Evolutionary conservation across 2,797 vertebrate species (phyloP).

Genomic region (Anabacerthia variegaticeps): DNA sequence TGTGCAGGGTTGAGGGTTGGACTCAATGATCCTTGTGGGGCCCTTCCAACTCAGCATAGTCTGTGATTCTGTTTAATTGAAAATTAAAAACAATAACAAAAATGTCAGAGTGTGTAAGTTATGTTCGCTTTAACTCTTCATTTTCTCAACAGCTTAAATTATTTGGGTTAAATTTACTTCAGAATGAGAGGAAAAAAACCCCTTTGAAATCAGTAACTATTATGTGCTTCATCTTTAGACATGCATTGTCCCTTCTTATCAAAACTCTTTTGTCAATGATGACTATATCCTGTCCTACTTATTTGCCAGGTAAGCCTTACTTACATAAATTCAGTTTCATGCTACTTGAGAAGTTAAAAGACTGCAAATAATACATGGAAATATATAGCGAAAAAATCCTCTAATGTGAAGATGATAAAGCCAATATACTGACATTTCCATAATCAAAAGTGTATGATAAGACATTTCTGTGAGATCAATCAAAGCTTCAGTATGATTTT

Average conservation of each 20-base stretch:
- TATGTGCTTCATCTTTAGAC: not conserved
- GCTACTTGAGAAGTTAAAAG: not conserved
- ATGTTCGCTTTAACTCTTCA: not conserved
- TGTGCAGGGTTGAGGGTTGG: not conserved
- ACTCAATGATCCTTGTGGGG: not conserved
- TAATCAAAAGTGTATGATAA: not conserved
- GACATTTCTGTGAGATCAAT: not conserved
- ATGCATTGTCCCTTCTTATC: not conserved
- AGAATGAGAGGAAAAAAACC: not conserved
- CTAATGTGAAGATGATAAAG: not conserved
- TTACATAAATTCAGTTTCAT: not conserved
- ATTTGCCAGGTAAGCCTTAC: not conserved
- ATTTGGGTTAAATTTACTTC: not conserved
- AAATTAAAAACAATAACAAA: not conserved
- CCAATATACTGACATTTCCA: not conserved
- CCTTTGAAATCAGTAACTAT: not conserved
- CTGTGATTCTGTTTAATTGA: not conserved
- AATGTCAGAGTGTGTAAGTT: not conserved
- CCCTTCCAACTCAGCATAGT: not conserved
- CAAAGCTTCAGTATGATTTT: not conserved
- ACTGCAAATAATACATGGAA: not conserved
- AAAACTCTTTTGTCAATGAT: not conserved
- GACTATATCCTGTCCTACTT: not conserved
- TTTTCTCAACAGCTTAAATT: not conserved
- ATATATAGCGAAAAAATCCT: not conserved